Base-by-base conservation (phyloP, 2,113 vertebrate genomes). In the Plestiodon gilberti region DNA sequence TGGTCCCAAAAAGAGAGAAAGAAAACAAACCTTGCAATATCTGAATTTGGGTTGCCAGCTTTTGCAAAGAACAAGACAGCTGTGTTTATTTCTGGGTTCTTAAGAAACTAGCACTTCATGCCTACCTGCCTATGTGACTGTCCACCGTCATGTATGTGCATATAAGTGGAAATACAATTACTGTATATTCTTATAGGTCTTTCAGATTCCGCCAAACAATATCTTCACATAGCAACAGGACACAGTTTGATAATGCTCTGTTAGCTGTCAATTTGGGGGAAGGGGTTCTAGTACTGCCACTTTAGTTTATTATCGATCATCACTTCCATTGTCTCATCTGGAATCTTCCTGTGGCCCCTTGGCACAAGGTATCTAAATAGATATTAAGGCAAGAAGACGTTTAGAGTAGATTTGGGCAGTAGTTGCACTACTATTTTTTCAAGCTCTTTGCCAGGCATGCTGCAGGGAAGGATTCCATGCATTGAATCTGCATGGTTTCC, bases 11-110 rank as follows among this genome's bases (percentile, higher is more conserved):
- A n/a, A 48, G 43, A 48, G 43, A 28, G 52, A 28, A 28, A 30
- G 20, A 22, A 15, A 2, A n/a, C n/a, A n/a, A n/a, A n/a, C n/a
- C 88, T 93, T 88, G 89, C 59, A 1, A 93, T 90, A 91, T 17
- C 23, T 94, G 86, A 81, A 84, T 95, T 79, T 84, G 92, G 89
- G 85, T 81, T 86, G 84, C 89, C 38, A 76, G 90, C 87, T 86
- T 86, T 87, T 87, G 79, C 67, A 89, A 92, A 88, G 67, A 88
- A 71, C 86, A 90, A 69, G 4, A 2, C 33, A 28, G 8, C 40
- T 78, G 52, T 82, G 69, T 75, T 64, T 81, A 40, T 78, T 89
- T 90, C 89, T 91, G 84, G 82, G n/a, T n/a, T n/a, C n/a, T n/a
- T n/a, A n/a, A n/a, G n/a, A n/a, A n/a, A n/a, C n/a, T n/a, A n/a